Percentiles rank a stretch among this genome's conserved stretches.
These are phyloP conservation scores for Botia almorhae DNA, from an alignment of 2,797 vertebrate genomes.

Conservation along the genomic window DNA sequence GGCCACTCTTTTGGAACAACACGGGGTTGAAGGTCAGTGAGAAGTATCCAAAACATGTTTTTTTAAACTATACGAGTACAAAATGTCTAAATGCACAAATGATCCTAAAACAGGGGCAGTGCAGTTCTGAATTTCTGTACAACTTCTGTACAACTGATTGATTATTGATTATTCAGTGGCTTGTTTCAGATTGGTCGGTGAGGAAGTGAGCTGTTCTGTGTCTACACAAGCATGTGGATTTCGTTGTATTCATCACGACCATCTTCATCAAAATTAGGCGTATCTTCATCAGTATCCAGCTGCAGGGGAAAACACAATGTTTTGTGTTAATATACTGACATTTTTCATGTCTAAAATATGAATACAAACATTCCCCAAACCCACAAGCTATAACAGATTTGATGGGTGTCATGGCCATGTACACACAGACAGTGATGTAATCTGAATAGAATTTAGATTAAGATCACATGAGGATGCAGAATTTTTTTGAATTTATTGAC, in stretches of 20 bases:
- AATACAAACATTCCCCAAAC: background rate
- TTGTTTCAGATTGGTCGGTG: conserved; percentile 46
- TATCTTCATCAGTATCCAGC: conserved; percentile 93
- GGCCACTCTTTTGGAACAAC: conserved; percentile 47
- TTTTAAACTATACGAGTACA: conserved; percentile 51
- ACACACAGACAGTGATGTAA: no score
- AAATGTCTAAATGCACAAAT: conserved; percentile 43
- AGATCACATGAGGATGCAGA: no score
- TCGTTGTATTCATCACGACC: conserved; percentile 97
- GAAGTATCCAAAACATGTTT: conserved; percentile 30
- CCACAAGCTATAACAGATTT: no score
- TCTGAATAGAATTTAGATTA: no score
- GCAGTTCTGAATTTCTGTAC: conserved; percentile 33
- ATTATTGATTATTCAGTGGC: conserved; percentile 46
- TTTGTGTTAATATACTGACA: no score
- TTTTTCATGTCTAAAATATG: background rate
- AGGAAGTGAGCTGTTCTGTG: conserved; percentile 28
- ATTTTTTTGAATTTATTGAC: no score
- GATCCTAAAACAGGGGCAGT: conserved; percentile 44
- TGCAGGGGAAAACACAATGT: conserved; percentile 67
- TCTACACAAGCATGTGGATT: conserved; percentile 96
- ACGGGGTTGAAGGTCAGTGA: conserved; percentile 33
- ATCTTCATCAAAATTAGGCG: conserved; percentile 95
- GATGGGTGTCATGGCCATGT: no score
- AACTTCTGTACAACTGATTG: conserved; percentile 38